Evolutionary conservation across 1,140 invertebrate species (phyloP).

Genomic region (Globodera ellingtonae): DNA sequence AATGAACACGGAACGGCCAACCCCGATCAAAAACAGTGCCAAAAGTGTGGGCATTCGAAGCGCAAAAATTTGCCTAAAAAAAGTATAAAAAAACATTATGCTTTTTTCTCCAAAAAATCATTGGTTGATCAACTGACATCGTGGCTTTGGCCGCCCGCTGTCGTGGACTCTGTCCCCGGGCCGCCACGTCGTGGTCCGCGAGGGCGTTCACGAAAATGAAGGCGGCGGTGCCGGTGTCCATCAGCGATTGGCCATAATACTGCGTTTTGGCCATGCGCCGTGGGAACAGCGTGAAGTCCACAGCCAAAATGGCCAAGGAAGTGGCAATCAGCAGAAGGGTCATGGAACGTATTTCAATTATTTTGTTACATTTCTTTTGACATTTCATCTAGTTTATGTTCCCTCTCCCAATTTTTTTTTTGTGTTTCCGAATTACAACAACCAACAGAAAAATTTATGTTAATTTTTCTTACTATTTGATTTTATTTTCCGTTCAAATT

Average conservation of each 20-base stretch:
- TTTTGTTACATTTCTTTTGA: no score
- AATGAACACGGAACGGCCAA: slow-evolving; percentile 70
- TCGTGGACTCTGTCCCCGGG: not conserved
- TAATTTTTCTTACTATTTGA: no score
- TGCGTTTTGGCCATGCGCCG: slow-evolving; percentile 82
- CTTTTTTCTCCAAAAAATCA: not conserved
- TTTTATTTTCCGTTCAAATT: no score
- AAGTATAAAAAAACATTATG: not conserved
- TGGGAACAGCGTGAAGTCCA: slow-evolving; percentile 87
- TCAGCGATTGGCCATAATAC: slow-evolving; percentile 81
- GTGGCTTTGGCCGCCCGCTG: slow-evolving; percentile 16
- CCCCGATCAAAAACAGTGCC: slow-evolving; percentile 71
- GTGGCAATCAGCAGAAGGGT: slow-evolving; percentile 74
- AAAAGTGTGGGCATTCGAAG: slow-evolving; percentile 37
- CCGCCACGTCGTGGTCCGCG: slow-evolving; percentile 11
- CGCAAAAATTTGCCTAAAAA: slow-evolving; percentile 41
- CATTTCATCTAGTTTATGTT: no score
- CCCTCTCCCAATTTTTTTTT: no score
- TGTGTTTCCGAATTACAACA: no score
- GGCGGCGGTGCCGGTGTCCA: slow-evolving; percentile 90
- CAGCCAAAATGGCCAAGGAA: slow-evolving; percentile 81
- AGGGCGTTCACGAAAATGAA: slow-evolving; percentile 77
- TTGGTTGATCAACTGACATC: not conserved
- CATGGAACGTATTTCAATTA: slow-evolving; percentile 11
- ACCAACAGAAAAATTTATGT: no score